Base-by-base conservation (phyloP, 2,797 vertebrate species). In the Hypotaenidia okinawae region DNA sequence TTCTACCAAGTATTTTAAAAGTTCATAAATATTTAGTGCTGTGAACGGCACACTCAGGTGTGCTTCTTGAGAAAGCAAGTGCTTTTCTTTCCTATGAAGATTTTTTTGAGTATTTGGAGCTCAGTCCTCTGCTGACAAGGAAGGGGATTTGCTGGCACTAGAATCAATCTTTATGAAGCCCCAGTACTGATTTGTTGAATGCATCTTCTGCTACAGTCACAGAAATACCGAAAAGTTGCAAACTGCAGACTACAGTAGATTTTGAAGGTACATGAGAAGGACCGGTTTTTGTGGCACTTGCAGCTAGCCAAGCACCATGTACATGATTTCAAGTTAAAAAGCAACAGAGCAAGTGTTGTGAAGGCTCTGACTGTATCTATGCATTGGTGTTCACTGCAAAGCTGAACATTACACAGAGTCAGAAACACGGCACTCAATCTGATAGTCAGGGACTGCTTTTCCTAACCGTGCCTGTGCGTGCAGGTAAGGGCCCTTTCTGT, bases 1-100 rank as follows among this genome's bases (percentile, higher is more conserved):
- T 51, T 80, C 87, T 61, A 78, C 21, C 37, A 76, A 74, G 72
- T 69, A 27, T 89, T 78, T 72, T 35, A 66, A 78, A 52, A 94
- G 90, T 64, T 63, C 41, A 35, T 83, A 82, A 97, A 91, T 90
- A 89, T 83, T 91, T 93, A 30, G 16, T 39, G 66, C 35, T 5
- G 16, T 16, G 18, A 78, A 14, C 45, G 82, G 54, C 45, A 84
- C 74, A 30, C 16, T 77, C 3, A 3, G 76, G 77, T 28, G 35
- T 41, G 82, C 59, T 75, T 72, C 79, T 85, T 43, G 19, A 83
- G 72, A 62, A 79, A 87, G 39, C 35, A 79, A 0, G 37, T 37
- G 19, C 76, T 84, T 64, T 84, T 47, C 16, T 82, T 74, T 76
- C 41, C 27, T 63, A 6, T 30, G 21, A 62, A 43, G 45, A 66